Percentiles rank a stretch among this genome's conserved stretches.
phyloP scores from a whole-genome alignment of 2,888 invertebrate genomes.

The Campoletis raptor region DNA sequence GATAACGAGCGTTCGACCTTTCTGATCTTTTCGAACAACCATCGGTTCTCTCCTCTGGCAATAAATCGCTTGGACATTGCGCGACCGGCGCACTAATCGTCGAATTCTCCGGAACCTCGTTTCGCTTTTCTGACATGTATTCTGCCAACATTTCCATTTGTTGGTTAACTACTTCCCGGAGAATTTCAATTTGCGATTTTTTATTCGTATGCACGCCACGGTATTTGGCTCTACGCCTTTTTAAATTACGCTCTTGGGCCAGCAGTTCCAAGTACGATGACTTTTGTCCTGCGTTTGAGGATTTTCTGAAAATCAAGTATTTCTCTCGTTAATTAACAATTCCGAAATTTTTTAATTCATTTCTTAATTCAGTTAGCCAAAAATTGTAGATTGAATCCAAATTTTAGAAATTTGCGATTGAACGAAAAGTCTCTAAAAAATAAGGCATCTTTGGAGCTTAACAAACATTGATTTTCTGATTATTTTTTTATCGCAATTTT shows the following conservation, averaged over 20 bases:
- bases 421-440: too few species aligned
- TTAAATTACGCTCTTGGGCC: slow-evolving; percentile 82
- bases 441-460: too few species aligned
- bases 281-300: slow-evolving; percentile 66
- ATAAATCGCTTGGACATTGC: background rate
- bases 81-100: background rate
- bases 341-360: background rate
- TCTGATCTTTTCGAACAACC: slow-evolving; percentile 5
- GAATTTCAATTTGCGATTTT: slow-evolving; percentile 82
- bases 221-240: slow-evolving; percentile 81
- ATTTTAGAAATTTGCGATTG: too few species aligned
- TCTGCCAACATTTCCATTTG: slow-evolving; percentile 83
- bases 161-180: slow-evolving; percentile 82
- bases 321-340: background rate
- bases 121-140: slow-evolving; percentile 72
- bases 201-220: slow-evolving; percentile 83
- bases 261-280: slow-evolving; percentile 79
- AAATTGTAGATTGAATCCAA: too few species aligned
- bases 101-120: background rate
- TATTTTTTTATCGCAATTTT: background rate
- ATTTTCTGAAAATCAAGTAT: slow-evolving; percentile 67
- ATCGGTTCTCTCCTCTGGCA: background rate
- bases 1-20: background rate
- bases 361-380: background rate
- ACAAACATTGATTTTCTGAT: background rate